A percentile compares a stretch with the other conserved stretches of the same genome.
Conservation (phyloP, 2,113 vertebrate species). For the Mystacornis crossleyi region DNA sequence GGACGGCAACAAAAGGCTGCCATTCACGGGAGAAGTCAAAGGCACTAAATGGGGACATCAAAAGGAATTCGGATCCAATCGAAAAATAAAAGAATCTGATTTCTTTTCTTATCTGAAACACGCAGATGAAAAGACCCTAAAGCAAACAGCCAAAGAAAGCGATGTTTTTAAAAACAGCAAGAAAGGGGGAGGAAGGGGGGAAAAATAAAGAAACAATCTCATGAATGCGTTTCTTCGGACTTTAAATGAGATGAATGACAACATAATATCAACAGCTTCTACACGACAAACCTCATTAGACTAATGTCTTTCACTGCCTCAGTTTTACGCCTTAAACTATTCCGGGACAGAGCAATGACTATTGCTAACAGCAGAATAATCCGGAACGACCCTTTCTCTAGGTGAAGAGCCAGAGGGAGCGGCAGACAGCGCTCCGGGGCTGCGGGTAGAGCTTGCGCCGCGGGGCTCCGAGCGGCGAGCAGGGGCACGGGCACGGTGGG, state of each 20-base stretch:
- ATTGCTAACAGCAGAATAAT: neutral
- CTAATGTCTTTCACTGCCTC: conserved; percentile 60
- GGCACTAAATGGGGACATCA: conserved; percentile 80
- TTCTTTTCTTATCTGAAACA: conserved; percentile 80
- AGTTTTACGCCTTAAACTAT: conserved; percentile 38
- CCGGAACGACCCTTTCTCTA: conserved; percentile 19
- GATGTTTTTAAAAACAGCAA: conserved; percentile 61
- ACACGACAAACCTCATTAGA: conserved; percentile 60
- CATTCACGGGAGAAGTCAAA: conserved; percentile 84
- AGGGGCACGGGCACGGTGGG: neutral
- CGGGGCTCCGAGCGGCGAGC: neutral
- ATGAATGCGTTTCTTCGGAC: conserved; percentile 79
- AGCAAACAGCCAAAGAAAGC: conserved; percentile 88
- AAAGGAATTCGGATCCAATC: conserved; percentile 85
- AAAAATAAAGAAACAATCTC: conserved; percentile 80
- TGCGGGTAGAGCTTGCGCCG: neutral
- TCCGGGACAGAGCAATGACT: neutral
- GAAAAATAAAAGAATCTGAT: conserved; percentile 80
- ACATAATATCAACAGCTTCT: conserved; percentile 73
- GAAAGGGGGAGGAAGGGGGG: conserved; percentile 71
- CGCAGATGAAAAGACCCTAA: conserved; percentile 77
- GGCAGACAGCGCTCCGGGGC: neutral
- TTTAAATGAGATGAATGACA: conserved; percentile 73
- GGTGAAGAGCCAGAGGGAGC: neutral
- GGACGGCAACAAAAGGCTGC: conserved; percentile 78